Percentiles rank a stretch among this genome's conserved stretches.
phyloP scores from a whole-genome alignment of 2,113 vertebrate species.

The Noctilio leporinus region DNA sequence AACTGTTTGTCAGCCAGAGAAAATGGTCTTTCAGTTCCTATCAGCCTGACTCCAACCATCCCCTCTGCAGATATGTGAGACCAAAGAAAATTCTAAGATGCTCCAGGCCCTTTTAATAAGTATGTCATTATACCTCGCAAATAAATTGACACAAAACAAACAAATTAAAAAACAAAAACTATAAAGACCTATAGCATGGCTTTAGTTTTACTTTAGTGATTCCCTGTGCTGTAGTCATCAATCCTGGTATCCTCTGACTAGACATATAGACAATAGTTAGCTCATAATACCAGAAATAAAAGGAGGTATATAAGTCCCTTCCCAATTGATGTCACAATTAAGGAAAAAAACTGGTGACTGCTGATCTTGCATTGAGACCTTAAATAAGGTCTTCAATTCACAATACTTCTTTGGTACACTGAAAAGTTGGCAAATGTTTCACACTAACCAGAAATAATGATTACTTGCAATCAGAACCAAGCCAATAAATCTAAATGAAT shows the following conservation, averaged over 20 bases:
- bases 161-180: background rate
- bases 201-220: background rate
- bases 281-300: background rate
- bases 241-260: background rate
- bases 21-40: background rate
- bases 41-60: background rate
- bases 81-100: background rate
- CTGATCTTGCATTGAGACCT: background rate
- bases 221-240: background rate
- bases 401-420: background rate
- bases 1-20: background rate
- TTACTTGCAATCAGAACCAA: constrained; percentile 51
- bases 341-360: background rate
- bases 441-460: constrained; percentile 33
- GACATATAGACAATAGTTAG: background rate
- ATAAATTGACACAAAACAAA: background rate
- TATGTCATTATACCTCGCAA: background rate
- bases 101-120: background rate
- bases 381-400: background rate
- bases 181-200: background rate
- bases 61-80: background rate
- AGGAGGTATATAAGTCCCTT: background rate
- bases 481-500: constrained; percentile 69
- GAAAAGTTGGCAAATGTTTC: background rate
- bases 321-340: background rate